Evolutionary conservation across 2,113 vertebrate species (phyloP).

Genomic region (Grantiella picta): DNA sequence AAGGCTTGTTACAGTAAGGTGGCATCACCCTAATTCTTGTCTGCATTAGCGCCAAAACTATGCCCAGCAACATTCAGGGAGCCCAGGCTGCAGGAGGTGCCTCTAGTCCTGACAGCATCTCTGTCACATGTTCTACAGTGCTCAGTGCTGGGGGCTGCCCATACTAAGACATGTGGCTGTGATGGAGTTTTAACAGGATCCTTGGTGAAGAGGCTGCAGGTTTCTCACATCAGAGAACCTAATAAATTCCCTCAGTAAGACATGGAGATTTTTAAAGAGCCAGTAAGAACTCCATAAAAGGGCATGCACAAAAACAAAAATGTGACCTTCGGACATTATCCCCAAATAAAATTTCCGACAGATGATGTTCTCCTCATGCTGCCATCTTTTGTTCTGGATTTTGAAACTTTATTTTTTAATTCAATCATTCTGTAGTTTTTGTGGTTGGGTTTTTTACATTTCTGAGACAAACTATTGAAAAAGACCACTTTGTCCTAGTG

Average conservation of each 20-base stretch:
- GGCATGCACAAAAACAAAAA: not conserved
- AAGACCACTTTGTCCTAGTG: not conserved
- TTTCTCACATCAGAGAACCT: not conserved
- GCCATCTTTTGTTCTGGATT: not conserved
- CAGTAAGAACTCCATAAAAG: not conserved
- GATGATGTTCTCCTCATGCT: fast-evolving
- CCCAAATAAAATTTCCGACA: not conserved
- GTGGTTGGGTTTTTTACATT: not conserved
- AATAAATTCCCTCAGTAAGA: not conserved
- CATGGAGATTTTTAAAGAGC: not conserved
- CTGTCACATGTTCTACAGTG: fast-evolving
- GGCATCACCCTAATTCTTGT: not conserved
- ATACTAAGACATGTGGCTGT: fast-evolving
- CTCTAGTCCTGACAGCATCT: not conserved
- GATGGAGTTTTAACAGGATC: not conserved
- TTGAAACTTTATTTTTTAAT: not conserved
- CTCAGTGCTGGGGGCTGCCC: not conserved
- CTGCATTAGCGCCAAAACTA: not conserved
- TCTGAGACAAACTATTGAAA: not conserved
- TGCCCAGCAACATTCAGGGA: not conserved
- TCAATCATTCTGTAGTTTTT: not conserved
- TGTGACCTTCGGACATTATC: not conserved
- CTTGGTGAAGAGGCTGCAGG: not conserved
- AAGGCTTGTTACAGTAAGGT: not conserved
- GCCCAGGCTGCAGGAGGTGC: not conserved